Evolutionary conservation across 2,888 invertebrate species (phyloP), one percentile per base, ranked within the genome.

Genomic region (Homarus gammarus): DNA sequence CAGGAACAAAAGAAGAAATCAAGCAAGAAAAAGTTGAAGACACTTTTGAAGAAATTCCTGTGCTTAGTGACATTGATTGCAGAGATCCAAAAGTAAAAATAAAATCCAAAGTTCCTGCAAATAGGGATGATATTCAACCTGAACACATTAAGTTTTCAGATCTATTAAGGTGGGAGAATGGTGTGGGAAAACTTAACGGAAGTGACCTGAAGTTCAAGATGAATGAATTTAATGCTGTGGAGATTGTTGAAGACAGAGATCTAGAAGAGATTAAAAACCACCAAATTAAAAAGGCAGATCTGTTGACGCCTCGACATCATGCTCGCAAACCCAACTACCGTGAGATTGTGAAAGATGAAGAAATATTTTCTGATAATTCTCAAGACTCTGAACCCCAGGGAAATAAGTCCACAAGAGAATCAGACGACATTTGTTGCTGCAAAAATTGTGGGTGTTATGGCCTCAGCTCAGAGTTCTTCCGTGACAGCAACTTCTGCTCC

Each of bases 381-480:
- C 88, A 88, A 31, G 88, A 91, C 70, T 84, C 88, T 0, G 91
- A 91, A 12, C 33, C 78, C 0, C 84, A 89, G 44, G 87, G 90
- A 8, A 87, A 87, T 44, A 89, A 81, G 72, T 40, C 82, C 31
- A 49, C 81, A 6, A 44, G 82, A 51, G 88, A 91, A 51, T 75
- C 88, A 8, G 84, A 91, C 61, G 88, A 91, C 49, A 91, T 91
- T n/a, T 91, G 91, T 51, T 85, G 91, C 85, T 91, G 91, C n/a
- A 91, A 91, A 49, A 91, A 91, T 82, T 91, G 91, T 51, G 91
- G 91, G 1, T 91, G 91, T 38, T 91, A 91, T 38, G 91, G 91
- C 1, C 88, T 91, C 10, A 88, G 88, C 70, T 91, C 91, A 0
- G 91, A 91, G 84, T 91, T 91, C 81, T 84, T 84, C 84, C 68